These are phyloP conservation scores for Enoplosus armatus DNA, from an alignment of 2,797 vertebrate genomes.

Conservation along the genomic window DNA sequence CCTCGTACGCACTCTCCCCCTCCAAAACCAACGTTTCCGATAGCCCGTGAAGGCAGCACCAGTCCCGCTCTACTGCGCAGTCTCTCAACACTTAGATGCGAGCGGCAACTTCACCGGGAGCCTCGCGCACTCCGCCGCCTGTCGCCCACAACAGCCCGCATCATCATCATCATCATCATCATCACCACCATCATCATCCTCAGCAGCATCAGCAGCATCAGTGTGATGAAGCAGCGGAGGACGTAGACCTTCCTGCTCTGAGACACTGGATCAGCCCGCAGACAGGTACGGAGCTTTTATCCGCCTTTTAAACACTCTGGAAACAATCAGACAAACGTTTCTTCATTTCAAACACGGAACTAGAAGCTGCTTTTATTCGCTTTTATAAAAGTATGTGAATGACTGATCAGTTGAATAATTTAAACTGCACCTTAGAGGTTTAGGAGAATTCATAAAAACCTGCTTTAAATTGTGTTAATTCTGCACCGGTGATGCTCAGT, in stretches of 20 bases:
- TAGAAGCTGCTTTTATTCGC: not conserved
- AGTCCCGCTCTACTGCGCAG: constrained; percentile 65
- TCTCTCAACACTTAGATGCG: constrained; percentile 54
- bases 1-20: rapidly evolving
- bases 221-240: constrained; percentile 77
- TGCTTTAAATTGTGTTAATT: constrained; percentile 32
- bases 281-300: constrained; percentile 71
- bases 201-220: constrained; percentile 58
- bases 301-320: constrained; percentile 6
- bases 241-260: constrained; percentile 70
- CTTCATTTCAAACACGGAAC: not conserved
- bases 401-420: not conserved
- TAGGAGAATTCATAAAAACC: not conserved
- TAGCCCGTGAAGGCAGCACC: constrained; percentile 31
- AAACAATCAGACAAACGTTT: not conserved
- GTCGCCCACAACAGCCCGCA: constrained; percentile 68
- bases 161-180: constrained; percentile 54
- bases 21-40: not conserved
- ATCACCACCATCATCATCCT: constrained; percentile 38
- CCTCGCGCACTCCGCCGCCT: constrained; percentile 54
- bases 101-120: constrained; percentile 70
- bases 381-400: constrained; percentile 9
- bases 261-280: constrained; percentile 66
- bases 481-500: constrained; percentile 4
- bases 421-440: constrained; percentile 1